phyloP scores from a whole-genome alignment of 1,140 invertebrate genomes.

The Samia ricini region DNA sequence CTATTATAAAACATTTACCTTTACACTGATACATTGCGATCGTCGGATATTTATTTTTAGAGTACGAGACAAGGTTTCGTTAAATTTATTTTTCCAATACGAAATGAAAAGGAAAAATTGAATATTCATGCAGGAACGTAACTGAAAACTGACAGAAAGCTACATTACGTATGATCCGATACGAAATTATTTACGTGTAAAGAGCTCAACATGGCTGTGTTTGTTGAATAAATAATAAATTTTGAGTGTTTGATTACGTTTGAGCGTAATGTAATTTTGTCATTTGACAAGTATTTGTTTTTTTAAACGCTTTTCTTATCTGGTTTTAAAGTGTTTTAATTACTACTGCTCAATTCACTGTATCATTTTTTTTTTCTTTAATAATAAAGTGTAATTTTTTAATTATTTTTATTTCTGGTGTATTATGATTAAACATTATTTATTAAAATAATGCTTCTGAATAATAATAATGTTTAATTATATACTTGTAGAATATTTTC shows the following conservation, averaged over 20 bases:
- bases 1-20: not conserved
- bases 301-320: not conserved
- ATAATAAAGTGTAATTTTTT: too few species aligned
- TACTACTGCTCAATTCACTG: not conserved
- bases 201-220: slow-evolving; percentile 4
- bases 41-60: not conserved
- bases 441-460: too few species aligned
- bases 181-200: slow-evolving; percentile 14
- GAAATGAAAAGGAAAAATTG: slow-evolving; percentile 9
- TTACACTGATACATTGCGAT: not conserved
- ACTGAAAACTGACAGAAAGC: slow-evolving; percentile 12
- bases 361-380: too few species aligned
- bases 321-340: not conserved
- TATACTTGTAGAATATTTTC: too few species aligned
- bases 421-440: too few species aligned
- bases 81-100: slow-evolving; percentile 2
- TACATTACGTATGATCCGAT: not conserved
- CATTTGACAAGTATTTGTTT: not conserved
- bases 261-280: not conserved
- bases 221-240: slow-evolving; percentile 17
- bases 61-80: slow-evolving; percentile 5
- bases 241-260: slow-evolving; percentile 7
- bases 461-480: too few species aligned
- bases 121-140: slow-evolving; percentile 13
- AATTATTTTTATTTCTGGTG: too few species aligned